Base-by-base conservation (phyloP, 2,797 vertebrate species). In the Paratrypauchen microcephalus region DNA sequence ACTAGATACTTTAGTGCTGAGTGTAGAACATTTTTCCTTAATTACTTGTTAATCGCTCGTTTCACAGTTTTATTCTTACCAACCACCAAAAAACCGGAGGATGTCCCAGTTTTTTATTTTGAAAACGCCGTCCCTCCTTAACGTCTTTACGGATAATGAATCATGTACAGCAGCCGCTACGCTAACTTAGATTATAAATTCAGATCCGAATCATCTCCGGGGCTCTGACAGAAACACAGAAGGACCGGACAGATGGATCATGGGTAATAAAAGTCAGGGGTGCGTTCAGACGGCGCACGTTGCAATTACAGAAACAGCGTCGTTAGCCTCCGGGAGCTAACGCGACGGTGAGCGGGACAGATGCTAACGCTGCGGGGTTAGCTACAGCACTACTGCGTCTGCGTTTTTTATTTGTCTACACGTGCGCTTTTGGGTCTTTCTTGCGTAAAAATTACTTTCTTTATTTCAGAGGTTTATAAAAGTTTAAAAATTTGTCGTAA, bases 141-240 rank as follows among this genome's bases (percentile, higher is more conserved):
- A 26, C 24, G 24, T 26, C 24, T 26, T 26, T 26, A 26, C 2
- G 24, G 24, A 26, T 26, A 26, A 26, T 26, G 24, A 26, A 26
- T 26, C 24, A 26, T 26, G 24, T 26, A 26, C 24, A 48, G 47
- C 32, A 7, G 50, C 50, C 59, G 28, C 9, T 26, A 21, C 6
- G 47, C 59, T 61, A 23, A 23, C 30, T 56, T 16, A 11, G 5
- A 39, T 71, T 26, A 71, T 41, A 64, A 30, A 70, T 32, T 32
- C 52, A 64, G 26, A n/a, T 45, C n/a, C 19, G 16, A 28, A 16
- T 64, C 45, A 28, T 64, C 39, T 62, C 18, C 30, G 19, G 5
- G 19, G 5, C 60, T 41, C n/a, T 23, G 45, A 64, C 39, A 64
- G 19, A 64, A 24, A 23, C n/a, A 16, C 39, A 62, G 39, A 13